Evolutionary conservation across 2,113 vertebrate genomes (phyloP), one percentile per base, ranked within the genome.

Genomic region (Grantiella picta): DNA sequence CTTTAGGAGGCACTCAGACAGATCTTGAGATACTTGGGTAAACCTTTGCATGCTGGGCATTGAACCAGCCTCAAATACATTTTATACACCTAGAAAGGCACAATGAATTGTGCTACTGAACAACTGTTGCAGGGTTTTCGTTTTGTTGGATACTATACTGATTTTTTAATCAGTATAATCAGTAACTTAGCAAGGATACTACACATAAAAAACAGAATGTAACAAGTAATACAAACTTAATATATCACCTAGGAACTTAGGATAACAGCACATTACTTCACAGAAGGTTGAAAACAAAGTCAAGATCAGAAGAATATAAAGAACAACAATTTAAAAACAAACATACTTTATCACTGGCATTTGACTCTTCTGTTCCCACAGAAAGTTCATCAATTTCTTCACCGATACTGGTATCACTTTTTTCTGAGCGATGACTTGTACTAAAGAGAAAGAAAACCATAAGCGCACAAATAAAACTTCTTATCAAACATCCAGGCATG

Each of bases 351-450:
- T 99, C 98, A 68, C 99, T 99, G 95, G 94, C 71, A 70, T 96
- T 97, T 40, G 97, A 91, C 59, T 98, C 99, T 0, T 98, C 99
- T 22, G 98, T 97, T 24, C 98, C 99, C 56, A 98, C 97, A 59
- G 99, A 99, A 31, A 99, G 97, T 49, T 99, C 99, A 40, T 99
- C 99, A 36, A 99, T 99, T 96, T 99, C 99, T 95, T 99, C 99
- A 5, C 98, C 98, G 50, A 99, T 98, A 70, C 99, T 99, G 47
- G 98, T 87, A 93, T 99, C 99, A 18, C 99, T 99, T 97, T 98
- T 98, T 65, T 99, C 99, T 22, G 99, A 99, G 28, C 98, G 98
- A 81, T 99, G 99, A 79, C 99, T 99, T 57, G 90, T 96, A 83
- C 97, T 98, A 44, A 93, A 78, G 33, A 70, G 49, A 82, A 90